Percentiles rank a stretch among this genome's conserved stretches.
phyloP scores from a whole-genome alignment of 2,797 vertebrate species.

The Pipistrellus kuhlii region DNA sequence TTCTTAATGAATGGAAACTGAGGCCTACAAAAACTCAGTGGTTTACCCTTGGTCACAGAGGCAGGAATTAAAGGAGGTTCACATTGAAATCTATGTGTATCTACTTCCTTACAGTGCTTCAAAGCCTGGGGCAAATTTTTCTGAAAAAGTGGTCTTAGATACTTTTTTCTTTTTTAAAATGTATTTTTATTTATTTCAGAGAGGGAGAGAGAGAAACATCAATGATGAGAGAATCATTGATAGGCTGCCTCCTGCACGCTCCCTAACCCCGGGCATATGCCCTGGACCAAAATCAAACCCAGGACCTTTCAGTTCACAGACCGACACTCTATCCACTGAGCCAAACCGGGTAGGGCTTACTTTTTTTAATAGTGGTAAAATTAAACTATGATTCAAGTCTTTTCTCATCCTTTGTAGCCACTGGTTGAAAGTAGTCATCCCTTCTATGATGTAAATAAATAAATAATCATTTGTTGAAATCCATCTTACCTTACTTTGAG shows the following conservation, averaged over 20 bases:
- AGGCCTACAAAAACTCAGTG: background rate
- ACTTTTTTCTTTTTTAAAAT: background rate
- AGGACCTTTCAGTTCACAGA: no score
- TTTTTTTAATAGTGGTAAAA: slow-evolving; percentile 36
- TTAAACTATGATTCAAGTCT: background rate
- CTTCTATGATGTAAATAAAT: background rate
- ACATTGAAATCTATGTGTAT: background rate
- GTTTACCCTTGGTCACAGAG: background rate
- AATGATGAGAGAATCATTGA: no score
- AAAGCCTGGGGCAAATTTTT: slow-evolving; percentile 35
- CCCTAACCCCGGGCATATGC: no score
- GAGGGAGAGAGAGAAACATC: no score
- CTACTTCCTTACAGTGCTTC: background rate
- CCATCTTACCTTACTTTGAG: background rate
- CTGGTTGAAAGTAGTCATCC: slow-evolving; percentile 28
- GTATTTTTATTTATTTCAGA: no score
- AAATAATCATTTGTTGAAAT: slow-evolving; percentile 52
- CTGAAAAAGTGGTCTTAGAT: background rate
- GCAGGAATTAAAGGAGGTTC: slow-evolving; percentile 24
- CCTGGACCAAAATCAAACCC: no score
- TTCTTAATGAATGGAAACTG: background rate
- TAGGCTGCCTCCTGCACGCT: no score
- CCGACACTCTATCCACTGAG: no score
- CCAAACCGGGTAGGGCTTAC: background rate
- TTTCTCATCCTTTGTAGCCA: background rate